Percentiles rank a stretch among this genome's conserved stretches.
These are phyloP conservation scores for Poicephalus meyeri DNA, from an alignment of 2,113 vertebrate species.

Conservation along the genomic window DNA sequence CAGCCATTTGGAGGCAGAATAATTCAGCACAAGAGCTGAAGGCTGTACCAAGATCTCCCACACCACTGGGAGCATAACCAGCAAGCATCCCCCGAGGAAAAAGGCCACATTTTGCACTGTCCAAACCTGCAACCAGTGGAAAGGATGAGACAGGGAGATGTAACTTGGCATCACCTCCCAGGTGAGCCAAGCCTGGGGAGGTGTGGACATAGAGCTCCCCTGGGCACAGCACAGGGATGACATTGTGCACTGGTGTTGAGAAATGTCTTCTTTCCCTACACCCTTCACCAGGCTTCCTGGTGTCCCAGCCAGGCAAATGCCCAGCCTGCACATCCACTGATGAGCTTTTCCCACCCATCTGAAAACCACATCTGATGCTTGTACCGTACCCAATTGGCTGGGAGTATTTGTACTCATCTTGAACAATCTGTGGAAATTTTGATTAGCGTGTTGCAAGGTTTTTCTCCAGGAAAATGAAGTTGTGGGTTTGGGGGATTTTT, in stretches of 20 bases:
- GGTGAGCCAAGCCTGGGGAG: rapidly evolving
- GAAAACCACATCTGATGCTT: background rate
- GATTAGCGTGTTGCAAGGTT: slow-evolving; percentile 26
- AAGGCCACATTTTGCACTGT: background rate
- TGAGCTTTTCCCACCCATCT: background rate
- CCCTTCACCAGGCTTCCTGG: background rate
- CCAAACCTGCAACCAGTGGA: rapidly evolving
- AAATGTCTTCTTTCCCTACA: background rate
- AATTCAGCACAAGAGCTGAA: background rate
- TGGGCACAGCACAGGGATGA: rapidly evolving
- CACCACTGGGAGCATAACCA: rapidly evolving
- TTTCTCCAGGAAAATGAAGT: slow-evolving; percentile 38
- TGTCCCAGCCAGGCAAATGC: background rate
- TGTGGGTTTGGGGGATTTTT: background rate
- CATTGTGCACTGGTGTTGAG: background rate
- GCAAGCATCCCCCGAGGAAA: background rate
- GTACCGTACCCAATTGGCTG: background rate
- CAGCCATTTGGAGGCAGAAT: background rate
- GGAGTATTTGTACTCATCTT: slow-evolving; percentile 24
- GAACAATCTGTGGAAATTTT: slow-evolving; percentile 55
- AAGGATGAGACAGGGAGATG: background rate
- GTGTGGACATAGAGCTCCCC: background rate
- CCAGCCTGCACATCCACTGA: background rate
- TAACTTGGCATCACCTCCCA: background rate
- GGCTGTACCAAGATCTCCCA: background rate